Base-by-base conservation (phyloP, 2,113 vertebrate species). In the Salminus brasiliensis region DNA sequence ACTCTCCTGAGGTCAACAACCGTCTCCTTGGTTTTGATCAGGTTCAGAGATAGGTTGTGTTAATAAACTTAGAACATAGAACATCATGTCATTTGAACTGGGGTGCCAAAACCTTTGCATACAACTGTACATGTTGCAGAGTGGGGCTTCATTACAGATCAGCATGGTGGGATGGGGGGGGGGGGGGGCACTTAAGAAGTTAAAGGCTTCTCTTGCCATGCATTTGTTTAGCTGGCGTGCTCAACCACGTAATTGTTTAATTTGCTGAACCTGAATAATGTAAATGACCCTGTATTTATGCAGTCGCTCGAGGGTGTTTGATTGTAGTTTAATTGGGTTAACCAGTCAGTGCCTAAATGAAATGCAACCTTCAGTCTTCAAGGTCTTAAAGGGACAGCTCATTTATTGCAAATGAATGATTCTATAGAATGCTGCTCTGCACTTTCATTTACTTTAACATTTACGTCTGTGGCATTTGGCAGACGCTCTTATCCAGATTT, bases 291-390 rank as follows among this genome's bases (percentile, higher is more conserved):
- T 68, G 68, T 63, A 60, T 70, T 52, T 69, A 70, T 47, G 67
- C 63, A 49, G 3, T 12, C 5, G 18, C 70, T 45, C 32, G 55
- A 41, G 49, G 71, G 39, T 70, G 76, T 79, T 74, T 78, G 63
- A 29, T 74, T 78, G 72, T 27, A 47, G 13, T 57, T 78, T 70
- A 70, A 83, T 77, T 62, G 76, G 76, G 59, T 79, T 79, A 25
- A 39, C 39, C 69, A 34, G 21, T 66, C 69, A 27, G 45, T 82
- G 73, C 41, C 53, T 78, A 60, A 73, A 68, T 47, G 65, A 49
- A 77, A 72, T 67, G 39, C 60, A 67, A 74, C 62, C 45, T 82
- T 78, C 63, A 67, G 21, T 59, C 70, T 23, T 59, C 23, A 47
- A 36, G 52, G 49, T 34, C 65, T 73, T 49, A 78, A 82, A 78